phyloP scores from a whole-genome alignment of 2,888 invertebrate species.

The Griposia aprilina region DNA sequence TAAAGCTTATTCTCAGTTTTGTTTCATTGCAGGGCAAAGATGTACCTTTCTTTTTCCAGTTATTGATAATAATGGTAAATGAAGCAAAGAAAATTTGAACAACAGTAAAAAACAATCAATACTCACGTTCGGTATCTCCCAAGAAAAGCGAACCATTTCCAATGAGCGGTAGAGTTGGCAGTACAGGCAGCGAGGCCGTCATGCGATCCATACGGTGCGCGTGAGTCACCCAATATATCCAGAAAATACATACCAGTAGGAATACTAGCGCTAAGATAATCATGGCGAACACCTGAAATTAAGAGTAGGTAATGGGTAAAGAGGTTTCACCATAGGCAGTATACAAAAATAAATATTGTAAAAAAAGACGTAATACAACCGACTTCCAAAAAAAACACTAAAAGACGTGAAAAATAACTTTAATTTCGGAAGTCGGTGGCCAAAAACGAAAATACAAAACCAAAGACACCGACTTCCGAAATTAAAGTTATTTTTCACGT shows the following conservation, averaged over 20 bases:
- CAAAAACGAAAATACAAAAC: too few species aligned
- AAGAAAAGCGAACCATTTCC: conserved; percentile 83
- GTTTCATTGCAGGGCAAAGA: neutral
- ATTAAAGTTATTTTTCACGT: too few species aligned
- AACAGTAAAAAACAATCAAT: neutral
- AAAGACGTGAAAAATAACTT: too few species aligned
- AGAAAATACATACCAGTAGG: conserved; percentile 69
- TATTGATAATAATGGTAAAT: neutral
- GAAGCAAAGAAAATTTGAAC: too few species aligned
- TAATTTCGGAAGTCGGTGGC: too few species aligned
- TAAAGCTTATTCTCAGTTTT: neutral
- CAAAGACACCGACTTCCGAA: too few species aligned
- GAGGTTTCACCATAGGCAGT: neutral
- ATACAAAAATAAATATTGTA: neutral
- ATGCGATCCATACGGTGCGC: conserved; percentile 75
- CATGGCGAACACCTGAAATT: conserved; percentile 69
- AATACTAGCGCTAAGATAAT: conserved; percentile 73
- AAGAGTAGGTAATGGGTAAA: neutral
- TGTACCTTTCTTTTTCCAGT: neutral
- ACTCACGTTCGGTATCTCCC: conserved; percentile 81
- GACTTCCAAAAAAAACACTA: too few species aligned
- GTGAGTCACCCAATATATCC: conserved; percentile 72
- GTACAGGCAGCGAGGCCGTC: conserved; percentile 75
- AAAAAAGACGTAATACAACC: too few species aligned
- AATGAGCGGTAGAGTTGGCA: conserved; percentile 77